phyloP scores from a whole-genome alignment of 2,888 invertebrate species.

The Tenthredo scrophulariae region DNA sequence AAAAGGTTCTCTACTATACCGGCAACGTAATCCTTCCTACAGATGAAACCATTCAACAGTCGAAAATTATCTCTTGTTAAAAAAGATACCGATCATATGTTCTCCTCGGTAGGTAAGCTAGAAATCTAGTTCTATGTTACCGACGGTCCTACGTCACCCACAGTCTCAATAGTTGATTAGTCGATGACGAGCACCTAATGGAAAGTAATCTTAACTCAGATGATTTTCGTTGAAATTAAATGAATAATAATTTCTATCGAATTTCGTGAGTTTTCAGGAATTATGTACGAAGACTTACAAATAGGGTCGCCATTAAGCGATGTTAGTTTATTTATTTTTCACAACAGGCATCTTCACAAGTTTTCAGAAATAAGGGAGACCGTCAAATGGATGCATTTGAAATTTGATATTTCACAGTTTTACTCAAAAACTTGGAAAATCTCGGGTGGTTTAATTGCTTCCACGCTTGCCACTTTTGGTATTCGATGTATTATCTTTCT shows the following conservation, averaged over 20 bases:
- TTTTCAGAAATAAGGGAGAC: no score
- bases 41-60: background rate
- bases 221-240: no score
- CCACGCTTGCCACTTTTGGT: slow-evolving; percentile 64
- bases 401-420: background rate
- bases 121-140: background rate
- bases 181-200: background rate
- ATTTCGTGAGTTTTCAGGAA: no score
- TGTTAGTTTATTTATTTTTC: no score
- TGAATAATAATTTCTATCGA: no score
- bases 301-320: no score
- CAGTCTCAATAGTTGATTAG: background rate
- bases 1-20: background rate
- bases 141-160: background rate
- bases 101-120: background rate
- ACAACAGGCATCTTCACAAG: no score
- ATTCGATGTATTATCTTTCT: slow-evolving; percentile 68
- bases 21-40: background rate
- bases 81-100: background rate
- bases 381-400: background rate
- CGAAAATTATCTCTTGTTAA: background rate
- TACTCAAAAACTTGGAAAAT: background rate
- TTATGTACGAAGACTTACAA: no score
- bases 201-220: no score
- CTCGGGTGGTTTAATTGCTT: background rate